Base-by-base conservation (phyloP, 2,113 vertebrate species). In the Anarrhichthys ocellatus region DNA sequence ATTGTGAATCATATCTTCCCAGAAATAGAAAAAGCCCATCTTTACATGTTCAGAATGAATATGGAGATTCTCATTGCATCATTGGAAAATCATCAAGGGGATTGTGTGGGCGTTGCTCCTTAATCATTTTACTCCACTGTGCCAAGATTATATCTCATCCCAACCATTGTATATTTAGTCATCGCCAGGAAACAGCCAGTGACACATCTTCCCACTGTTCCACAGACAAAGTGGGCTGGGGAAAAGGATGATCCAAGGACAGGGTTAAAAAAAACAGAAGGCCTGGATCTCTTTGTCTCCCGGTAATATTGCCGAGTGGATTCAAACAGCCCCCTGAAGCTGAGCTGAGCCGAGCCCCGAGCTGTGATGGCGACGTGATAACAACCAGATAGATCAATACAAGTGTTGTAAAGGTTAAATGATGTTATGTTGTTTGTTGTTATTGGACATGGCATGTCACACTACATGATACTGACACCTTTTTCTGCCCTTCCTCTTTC, bases 351-450 rank as follows among this genome's bases (percentile, higher is more conserved):
- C 32, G 46, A 89, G 92, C 86, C 82, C 86, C 84, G 84, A 92
- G 92, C 91, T 89, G 89, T 76, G 95, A 96, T 96, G 32, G 63
- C 32, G 62, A 87, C 27, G 22, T 81, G 95, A 96, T 96, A 96
- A 94, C 88, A 74, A 79, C 81, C 88, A 90, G 84, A 88, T 82
- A 90, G 95, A 96, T 96, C 95, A 94, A 96, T 96, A 94, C 78
- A 54, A 79, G 92, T 88, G 94, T 94, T 96, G 95, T 96, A 95
- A 95, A 96, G 95, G 95, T 96, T 96, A 96, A 96, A 96, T 92
- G 95, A 95, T 95, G 94, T 92, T 94, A 94, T 94, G 94, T 94
- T 91, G 91, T 84, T 80, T 83, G 88, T 88, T 94, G 93, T 92
- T 94, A 92, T 93, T 94, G 93, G 90, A 90, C 88, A 83, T 85